These are phyloP conservation scores for Noctua fimbriata DNA, from an alignment of 2,888 invertebrate genomes.

Conservation along the genomic window DNA sequence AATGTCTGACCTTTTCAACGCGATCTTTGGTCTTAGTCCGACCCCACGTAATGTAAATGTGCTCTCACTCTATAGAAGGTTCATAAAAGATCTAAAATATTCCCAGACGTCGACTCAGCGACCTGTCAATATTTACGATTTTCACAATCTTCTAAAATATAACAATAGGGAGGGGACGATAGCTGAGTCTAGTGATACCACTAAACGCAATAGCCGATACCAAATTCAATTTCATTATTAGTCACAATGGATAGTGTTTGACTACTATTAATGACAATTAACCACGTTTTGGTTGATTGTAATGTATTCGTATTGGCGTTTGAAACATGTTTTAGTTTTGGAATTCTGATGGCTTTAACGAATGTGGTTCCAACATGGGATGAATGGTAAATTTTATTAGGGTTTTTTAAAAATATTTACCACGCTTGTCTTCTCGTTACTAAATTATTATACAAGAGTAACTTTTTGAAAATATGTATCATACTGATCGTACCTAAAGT, in stretches of 20 bases:
- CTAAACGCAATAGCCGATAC: slow-evolving; percentile 2
- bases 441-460: neutral
- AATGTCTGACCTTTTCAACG: neutral
- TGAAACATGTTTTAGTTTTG: neutral
- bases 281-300: slow-evolving; percentile 31
- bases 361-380: neutral
- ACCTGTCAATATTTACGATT: slow-evolving; percentile 22
- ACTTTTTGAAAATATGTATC: neutral
- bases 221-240: slow-evolving; percentile 29
- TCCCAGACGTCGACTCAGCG: slow-evolving; percentile 23
- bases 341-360: neutral
- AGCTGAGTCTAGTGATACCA: neutral
- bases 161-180: neutral
- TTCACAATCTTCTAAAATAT: slow-evolving; percentile 12
- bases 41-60: neutral
- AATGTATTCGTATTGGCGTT: slow-evolving; percentile 30
- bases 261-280: slow-evolving; percentile 8
- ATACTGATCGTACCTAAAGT: neutral
- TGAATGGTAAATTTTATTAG: neutral
- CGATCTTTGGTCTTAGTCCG: neutral
- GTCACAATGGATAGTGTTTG: slow-evolving; percentile 12
- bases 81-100: neutral
- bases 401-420: neutral
- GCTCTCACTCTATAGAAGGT: neutral
- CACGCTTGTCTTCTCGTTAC: neutral